These are phyloP conservation scores for Cyclophora punctaria DNA, from an alignment of 2,888 invertebrate genomes.

Conservation along the genomic window DNA sequence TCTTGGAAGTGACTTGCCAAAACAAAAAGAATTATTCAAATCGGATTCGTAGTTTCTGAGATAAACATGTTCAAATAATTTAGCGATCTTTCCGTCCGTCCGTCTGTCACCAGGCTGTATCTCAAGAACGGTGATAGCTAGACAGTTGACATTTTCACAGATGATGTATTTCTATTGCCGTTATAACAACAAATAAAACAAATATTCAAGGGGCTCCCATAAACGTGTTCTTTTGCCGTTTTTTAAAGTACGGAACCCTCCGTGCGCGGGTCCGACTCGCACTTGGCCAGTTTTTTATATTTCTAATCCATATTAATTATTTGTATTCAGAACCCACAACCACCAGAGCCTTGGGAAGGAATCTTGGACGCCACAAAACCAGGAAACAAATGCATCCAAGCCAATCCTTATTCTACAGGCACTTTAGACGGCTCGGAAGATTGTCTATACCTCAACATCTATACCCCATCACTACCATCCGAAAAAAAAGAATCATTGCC, in stretches of 20 bases:
- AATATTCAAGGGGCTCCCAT: too few relatives aligned
- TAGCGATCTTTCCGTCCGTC: background rate
- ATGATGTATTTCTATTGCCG: too few relatives aligned
- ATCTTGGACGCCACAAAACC: conserved; percentile 53
- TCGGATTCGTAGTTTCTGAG: too few relatives aligned
- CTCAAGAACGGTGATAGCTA: too few relatives aligned
- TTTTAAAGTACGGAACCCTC: background rate
- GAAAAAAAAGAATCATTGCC: conserved; percentile 51
- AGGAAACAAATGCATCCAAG: conserved; percentile 56
- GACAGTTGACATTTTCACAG: too few relatives aligned
- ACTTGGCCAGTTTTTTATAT: background rate
- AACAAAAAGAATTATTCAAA: too few relatives aligned
- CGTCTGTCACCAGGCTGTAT: too few relatives aligned
- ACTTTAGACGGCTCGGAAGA: conserved; percentile 76
- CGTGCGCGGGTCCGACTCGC: too few relatives aligned
- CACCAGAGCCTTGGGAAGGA: conserved; percentile 43
- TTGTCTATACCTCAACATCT: conserved; percentile 80
- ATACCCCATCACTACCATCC: conserved; percentile 71
- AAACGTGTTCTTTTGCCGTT: background rate
- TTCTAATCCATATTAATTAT: background rate
- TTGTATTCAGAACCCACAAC: conserved; percentile 48
- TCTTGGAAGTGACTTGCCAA: too few relatives aligned
- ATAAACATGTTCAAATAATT: background rate
- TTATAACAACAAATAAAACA: too few relatives aligned
- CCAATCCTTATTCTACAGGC: conserved; percentile 51